Percentiles rank a stretch among this genome's conserved stretches.
Conservation (phyloP, 1,140 invertebrate genomes). For the Phortica variegata region DNA sequence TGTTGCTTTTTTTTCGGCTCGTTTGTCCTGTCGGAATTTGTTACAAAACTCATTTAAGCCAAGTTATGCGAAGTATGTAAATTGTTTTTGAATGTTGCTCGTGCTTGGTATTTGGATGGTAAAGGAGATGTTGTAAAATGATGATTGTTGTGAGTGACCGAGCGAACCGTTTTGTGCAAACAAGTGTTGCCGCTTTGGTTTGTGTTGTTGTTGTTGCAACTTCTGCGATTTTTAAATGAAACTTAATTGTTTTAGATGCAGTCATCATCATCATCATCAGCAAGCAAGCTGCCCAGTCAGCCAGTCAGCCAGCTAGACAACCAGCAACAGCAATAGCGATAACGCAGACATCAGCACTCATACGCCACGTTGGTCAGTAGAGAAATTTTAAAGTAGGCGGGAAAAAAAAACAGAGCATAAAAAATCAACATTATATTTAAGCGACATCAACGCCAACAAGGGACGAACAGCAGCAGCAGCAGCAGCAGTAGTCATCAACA, state of each 20-base stretch:
- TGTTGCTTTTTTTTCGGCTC: neutral
- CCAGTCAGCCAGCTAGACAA: too few relatives aligned
- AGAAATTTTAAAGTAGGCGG: too few relatives aligned
- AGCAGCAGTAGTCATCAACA: constrained; percentile 14
- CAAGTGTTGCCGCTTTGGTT: too few relatives aligned
- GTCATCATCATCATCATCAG: constrained; percentile 31
- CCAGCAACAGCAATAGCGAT: neutral
- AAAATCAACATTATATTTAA: too few relatives aligned
- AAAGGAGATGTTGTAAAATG: too few relatives aligned
- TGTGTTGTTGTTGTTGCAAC: constrained; percentile 2
- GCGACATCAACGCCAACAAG: constrained; percentile 5
- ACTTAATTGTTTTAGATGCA: constrained; percentile 57
- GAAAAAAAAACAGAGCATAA: too few relatives aligned
- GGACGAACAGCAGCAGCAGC: constrained; percentile 27
- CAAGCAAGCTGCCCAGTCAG: too few relatives aligned
- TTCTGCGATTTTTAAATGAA: constrained; percentile 37
- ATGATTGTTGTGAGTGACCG: too few relatives aligned
- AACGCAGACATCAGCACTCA: too few relatives aligned
- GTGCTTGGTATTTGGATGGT: neutral
- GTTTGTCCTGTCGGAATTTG: constrained; percentile 36
- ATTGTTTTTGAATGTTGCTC: constrained; percentile 32
- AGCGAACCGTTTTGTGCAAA: too few relatives aligned
- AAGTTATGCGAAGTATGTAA: constrained; percentile 53
- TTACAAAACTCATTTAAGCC: constrained; percentile 56
- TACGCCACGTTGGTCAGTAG: too few relatives aligned